Evolutionary conservation across 1,140 invertebrate genomes (phyloP).

Genomic region (Dendrolimus kikuchii): DNA sequence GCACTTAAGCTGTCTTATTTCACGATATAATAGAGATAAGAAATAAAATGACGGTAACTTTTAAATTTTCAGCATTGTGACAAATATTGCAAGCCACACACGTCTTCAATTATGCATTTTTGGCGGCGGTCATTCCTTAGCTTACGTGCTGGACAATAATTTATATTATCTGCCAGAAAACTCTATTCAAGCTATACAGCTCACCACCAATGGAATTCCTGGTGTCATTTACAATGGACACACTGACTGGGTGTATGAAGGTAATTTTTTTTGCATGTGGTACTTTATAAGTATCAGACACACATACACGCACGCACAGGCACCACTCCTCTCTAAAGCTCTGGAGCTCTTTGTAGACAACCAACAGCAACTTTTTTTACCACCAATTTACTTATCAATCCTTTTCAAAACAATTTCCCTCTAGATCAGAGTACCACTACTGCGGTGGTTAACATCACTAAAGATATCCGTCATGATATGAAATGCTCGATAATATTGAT

Average conservation of each 20-base stretch:
- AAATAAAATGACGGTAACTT: no score
- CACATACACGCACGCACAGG: slow-evolving; percentile 74
- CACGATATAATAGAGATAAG: no score
- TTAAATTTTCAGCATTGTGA: slow-evolving; percentile 41
- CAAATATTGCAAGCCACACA: slow-evolving; percentile 61
- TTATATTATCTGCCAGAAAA: slow-evolving; percentile 80
- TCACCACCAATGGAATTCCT: slow-evolving; percentile 76
- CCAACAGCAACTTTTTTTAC: no score
- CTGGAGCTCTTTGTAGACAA: no score
- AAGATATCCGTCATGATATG: no score
- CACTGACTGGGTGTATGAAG: slow-evolving; percentile 86
- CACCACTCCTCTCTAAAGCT: no score
- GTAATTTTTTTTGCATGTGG: slow-evolving; percentile 75
- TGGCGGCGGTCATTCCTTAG: slow-evolving; percentile 76
- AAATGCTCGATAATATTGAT: no score
- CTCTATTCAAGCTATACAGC: slow-evolving; percentile 44
- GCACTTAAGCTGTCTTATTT: no score
- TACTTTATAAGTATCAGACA: slow-evolving; percentile 89
- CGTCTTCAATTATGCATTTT: slow-evolving; percentile 72
- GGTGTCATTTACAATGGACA: slow-evolving; percentile 84
- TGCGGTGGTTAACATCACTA: no score
- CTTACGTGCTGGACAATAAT: slow-evolving; percentile 85
- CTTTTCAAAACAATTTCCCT: no score
- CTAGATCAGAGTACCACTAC: no score
- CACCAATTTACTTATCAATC: no score